Base-by-base conservation (phyloP, 2,888 invertebrate species). In the Agrotis exclamationis region DNA sequence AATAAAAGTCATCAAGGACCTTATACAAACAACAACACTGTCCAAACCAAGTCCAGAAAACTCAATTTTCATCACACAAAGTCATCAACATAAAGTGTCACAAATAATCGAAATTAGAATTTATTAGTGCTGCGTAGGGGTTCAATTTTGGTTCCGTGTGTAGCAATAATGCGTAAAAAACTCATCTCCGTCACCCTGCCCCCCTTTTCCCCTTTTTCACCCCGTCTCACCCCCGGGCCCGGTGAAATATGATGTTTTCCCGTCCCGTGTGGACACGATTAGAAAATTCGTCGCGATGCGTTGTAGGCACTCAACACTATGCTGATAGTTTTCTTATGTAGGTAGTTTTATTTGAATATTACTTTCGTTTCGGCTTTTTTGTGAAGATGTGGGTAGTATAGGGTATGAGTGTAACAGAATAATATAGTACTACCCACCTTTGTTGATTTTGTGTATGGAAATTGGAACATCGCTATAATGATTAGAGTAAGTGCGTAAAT, bases 81-180 rank as follows among this genome's bases (percentile, higher is more conserved):
- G 54, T 86, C 83, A 86, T 87, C 84, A 87, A 79, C 74, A 80
- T 80, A 86, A 85, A 87, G 86, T 87, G 89, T 88, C 89, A 91
- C 90, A 90, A 91, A 93, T 94, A 93, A 94, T 94, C 92, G 92
- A 92, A 93, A 94, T 93, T 93, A 93, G 91, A 93, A 94, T 94
- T 94, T 94, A 94, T 94, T 93, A 94, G 91, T 88, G 85, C 86
- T 87, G 84, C 89, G 89, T 89, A 91, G 92, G 93, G 93, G 93
- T 92, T 90, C 92, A 93, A 93, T 93, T 92, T 85, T 91, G 90
- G 92, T 91, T 90, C 93, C 92, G 93, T 93, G 93, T 94, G 93
- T 94, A 93, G 94, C 93, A 94, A 94, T 95, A 95, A 96, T 95
- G 96, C 95, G 96, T 95, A 96, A 95, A 95, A 96, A 96, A 95